These are phyloP conservation scores for Pocillopora damicornis DNA, from an alignment of 64 coral and sea anemone genomes.

Conservation along the genomic window DNA sequence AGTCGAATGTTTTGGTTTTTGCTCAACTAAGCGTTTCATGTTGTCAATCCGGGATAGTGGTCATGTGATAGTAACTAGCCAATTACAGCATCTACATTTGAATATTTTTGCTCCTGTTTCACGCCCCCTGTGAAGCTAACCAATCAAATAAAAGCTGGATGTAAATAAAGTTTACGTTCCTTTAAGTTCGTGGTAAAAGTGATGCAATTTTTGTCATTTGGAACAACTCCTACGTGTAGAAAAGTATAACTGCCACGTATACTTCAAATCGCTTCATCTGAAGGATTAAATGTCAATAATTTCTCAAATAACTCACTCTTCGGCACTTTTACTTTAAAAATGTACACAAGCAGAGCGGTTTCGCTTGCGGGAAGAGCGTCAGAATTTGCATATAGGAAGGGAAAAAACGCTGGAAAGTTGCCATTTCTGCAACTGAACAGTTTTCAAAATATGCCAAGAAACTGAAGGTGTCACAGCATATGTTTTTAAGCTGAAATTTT, in stretches of 20 bases:
- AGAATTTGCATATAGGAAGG: background rate
- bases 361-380: background rate
- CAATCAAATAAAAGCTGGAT: background rate
- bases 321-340: background rate
- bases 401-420: background rate
- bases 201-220: background rate
- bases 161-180: background rate
- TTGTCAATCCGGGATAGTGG: background rate
- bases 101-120: background rate
- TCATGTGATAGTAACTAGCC: background rate
- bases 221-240: too few relatives aligned
- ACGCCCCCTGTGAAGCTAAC: background rate
- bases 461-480: background rate
- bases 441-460: background rate
- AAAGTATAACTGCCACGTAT: background rate
- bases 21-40: background rate
- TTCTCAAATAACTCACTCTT: background rate
- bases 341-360: background rate
- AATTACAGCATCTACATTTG: background rate
- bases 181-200: background rate
- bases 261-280: background rate
- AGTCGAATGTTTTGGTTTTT: constrained; percentile 14
- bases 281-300: background rate
- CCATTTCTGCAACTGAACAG: background rate
- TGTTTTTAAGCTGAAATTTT: background rate